phyloP scores from a whole-genome alignment of 1,140 invertebrate species.

The Sarcophaga peregrina region DNA sequence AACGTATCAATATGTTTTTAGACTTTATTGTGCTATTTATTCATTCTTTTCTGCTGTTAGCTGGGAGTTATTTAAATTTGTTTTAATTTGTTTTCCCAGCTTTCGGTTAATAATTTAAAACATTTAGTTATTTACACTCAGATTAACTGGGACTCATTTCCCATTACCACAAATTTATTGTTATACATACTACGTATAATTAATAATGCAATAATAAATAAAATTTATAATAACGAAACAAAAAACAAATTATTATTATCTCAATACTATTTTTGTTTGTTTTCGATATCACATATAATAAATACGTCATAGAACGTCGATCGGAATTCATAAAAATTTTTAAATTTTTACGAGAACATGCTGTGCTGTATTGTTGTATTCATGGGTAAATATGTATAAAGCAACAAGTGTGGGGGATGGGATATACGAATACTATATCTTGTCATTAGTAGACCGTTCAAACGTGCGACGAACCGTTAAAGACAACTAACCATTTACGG shows the following conservation, averaged over 20 bases:
- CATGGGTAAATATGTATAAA: background rate
- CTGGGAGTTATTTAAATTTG: background rate
- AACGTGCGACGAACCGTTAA: no score
- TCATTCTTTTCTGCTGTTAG: background rate
- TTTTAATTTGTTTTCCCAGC: slow-evolving; percentile 1
- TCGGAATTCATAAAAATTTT: background rate
- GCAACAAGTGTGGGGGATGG: slow-evolving; percentile 5
- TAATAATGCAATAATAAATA: background rate
- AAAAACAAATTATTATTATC: background rate
- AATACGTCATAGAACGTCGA: no score
- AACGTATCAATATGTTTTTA: no score
- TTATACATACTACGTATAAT: background rate
- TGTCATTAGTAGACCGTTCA: no score
- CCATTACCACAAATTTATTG: background rate
- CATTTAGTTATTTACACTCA: background rate
- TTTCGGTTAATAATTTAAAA: slow-evolving; percentile 8
- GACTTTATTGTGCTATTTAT: background rate
- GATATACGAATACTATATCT: no score
- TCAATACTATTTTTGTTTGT: background rate
- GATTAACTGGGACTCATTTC: background rate
- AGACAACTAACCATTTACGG: no score
- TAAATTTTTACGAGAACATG: background rate
- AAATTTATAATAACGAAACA: background rate
- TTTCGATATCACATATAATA: no score
- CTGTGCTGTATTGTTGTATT: background rate